phyloP scores from a whole-genome alignment of 2,888 invertebrate species.

The Ectobius pallidus region DNA sequence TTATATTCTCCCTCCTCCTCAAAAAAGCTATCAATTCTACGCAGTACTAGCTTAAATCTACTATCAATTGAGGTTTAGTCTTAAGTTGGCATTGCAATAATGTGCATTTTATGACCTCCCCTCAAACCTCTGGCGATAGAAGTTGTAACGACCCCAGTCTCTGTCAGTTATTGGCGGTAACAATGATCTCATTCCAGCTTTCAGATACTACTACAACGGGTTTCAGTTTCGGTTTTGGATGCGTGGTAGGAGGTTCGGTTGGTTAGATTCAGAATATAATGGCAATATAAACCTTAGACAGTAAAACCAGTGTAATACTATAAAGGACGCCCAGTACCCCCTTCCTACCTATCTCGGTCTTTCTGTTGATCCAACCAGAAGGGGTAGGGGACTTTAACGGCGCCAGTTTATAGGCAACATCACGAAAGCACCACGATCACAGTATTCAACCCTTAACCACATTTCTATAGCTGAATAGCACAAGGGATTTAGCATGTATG shows the following conservation, averaged over 20 bases:
- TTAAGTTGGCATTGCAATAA: not conserved
- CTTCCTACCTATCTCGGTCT: not conserved
- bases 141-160: too few relatives aligned
- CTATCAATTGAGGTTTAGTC: not conserved
- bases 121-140: not conserved
- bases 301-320: not conserved
- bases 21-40: too few relatives aligned
- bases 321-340: not conserved
- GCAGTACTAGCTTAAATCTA: not conserved
- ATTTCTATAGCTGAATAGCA: not conserved
- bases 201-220: not conserved
- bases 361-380: not conserved
- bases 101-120: not conserved
- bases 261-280: not conserved
- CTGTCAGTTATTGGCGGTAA: too few relatives aligned
- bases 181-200: not conserved
- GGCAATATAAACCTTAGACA: not conserved
- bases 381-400: constrained; percentile 11
- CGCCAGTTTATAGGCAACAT: constrained; percentile 12
- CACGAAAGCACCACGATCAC: too few relatives aligned
- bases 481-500: not conserved
- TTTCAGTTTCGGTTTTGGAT: not conserved
- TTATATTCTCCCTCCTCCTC: too few relatives aligned
- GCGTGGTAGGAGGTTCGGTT: not conserved
- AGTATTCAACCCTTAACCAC: constrained; percentile 8